phyloP scores from a whole-genome alignment of 1,140 invertebrate species.

The Myzus persicae region DNA sequence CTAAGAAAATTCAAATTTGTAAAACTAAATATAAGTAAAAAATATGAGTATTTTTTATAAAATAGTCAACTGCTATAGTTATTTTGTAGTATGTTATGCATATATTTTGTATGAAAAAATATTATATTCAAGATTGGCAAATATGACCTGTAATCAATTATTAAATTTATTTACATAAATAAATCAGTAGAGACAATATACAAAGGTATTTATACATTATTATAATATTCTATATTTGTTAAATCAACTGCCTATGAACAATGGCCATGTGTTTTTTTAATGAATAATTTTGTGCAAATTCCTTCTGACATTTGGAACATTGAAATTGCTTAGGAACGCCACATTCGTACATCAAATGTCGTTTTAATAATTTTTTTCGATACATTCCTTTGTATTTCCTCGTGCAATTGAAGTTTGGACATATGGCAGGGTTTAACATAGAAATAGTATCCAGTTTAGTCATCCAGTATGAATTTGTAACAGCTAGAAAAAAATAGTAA shows the following conservation, averaged over 20 bases:
- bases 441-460: not conserved
- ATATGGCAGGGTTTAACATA: not conserved
- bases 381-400: conserved; percentile 24
- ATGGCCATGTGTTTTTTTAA: conserved; percentile 59
- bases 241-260: conserved; percentile 42
- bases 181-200: not conserved
- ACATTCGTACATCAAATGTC: conserved; percentile 69
- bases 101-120: not conserved
- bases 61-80: not conserved
- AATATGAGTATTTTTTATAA: not conserved
- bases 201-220: not conserved
- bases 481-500: not conserved
- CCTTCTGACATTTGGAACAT: conserved; percentile 65
- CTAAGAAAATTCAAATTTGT: not conserved
- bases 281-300: conserved; percentile 64
- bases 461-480: conserved; percentile 2
- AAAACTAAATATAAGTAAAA: not conserved
- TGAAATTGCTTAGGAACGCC: conserved; percentile 67
- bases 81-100: not conserved
- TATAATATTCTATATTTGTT: not conserved
- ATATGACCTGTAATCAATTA: not conserved
- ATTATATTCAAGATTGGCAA: not conserved
- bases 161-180: not conserved
- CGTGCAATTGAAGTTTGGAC: not conserved
- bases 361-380: conserved; percentile 66